These are phyloP conservation scores for Tympanuchus pallidicinctus DNA, from an alignment of 2,113 vertebrate species.

Conservation along the genomic window DNA sequence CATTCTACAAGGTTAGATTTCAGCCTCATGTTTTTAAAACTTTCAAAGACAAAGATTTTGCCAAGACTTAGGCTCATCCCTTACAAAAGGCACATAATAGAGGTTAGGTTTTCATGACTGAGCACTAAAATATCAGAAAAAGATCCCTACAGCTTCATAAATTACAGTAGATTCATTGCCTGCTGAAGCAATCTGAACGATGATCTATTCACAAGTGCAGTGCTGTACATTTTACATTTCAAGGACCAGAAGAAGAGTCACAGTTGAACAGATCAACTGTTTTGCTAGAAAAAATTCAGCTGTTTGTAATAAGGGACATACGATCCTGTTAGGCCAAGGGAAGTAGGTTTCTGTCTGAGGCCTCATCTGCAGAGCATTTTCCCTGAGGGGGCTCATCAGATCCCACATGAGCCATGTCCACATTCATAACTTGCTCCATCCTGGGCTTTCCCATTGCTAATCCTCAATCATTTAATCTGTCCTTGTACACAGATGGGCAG, in stretches of 20 bases:
- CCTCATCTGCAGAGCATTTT: constrained; percentile 32
- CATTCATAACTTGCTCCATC: not conserved
- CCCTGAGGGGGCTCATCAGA: not conserved
- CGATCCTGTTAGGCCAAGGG: not conserved
- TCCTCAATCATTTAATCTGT: constrained; percentile 2
- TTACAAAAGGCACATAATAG: not conserved
- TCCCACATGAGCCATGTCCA: not conserved
- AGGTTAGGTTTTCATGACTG: not conserved
- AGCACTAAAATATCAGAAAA: not conserved
- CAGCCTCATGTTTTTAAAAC: not conserved
- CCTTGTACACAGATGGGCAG: constrained; percentile 35
- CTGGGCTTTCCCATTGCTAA: not conserved
- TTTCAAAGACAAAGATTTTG: not conserved
- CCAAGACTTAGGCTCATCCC: not conserved
- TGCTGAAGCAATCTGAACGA: not conserved
- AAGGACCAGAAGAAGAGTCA: not conserved
- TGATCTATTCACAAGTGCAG: not conserved
- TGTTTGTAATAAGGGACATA: accelerated
- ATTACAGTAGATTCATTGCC: not conserved
- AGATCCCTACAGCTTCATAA: not conserved
- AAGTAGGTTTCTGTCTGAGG: not conserved
- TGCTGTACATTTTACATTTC: not conserved
- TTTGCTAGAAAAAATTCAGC: not conserved
- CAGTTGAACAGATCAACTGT: not conserved
- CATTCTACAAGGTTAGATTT: constrained; percentile 1